These are phyloP conservation scores for Neosilurus hyrtlii DNA, from an alignment of 2,797 vertebrate genomes.

Conservation along the genomic window DNA sequence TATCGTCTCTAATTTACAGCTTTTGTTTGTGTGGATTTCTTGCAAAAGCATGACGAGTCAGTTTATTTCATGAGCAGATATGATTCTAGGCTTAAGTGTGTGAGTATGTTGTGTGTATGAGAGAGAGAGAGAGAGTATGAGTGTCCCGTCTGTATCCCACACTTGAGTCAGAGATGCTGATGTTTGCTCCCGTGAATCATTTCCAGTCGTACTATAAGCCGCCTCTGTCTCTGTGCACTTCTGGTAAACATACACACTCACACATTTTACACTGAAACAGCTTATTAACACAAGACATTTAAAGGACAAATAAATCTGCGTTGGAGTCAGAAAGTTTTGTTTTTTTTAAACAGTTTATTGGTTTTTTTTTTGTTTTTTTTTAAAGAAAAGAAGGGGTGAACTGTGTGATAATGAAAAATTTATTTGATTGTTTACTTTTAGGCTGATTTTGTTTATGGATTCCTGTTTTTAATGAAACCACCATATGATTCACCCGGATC, in stretches of 20 bases:
- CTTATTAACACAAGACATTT: constrained; percentile 19
- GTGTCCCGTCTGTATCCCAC: constrained; percentile 25
- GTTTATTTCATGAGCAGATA: constrained; percentile 19
- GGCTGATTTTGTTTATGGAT: not conserved
- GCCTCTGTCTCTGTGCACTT: constrained; percentile 7
- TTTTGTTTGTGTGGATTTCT: constrained; percentile 11
- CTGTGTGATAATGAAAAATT: too few relatives aligned
- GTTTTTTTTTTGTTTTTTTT: not conserved
- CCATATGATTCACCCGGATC: not conserved
- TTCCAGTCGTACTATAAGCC: not conserved
- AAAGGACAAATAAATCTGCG: not conserved
- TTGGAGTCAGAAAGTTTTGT: constrained; percentile 15
- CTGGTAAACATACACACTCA: not conserved
- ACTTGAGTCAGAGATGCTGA: constrained; percentile 51
- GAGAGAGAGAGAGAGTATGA: constrained; percentile 51
- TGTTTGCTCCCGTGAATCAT: constrained; percentile 46
- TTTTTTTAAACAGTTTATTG: too few relatives aligned
- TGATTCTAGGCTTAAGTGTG: not conserved
- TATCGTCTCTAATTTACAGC: not conserved
- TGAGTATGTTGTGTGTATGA: constrained; percentile 21
- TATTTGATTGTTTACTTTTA: not conserved
- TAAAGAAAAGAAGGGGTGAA: too few relatives aligned
- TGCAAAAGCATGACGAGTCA: constrained; percentile 24
- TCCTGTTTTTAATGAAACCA: not conserved
- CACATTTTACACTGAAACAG: not conserved